Evolutionary conservation across 2,797 vertebrate species (phyloP), one percentile per base, ranked within the genome.

Genomic region (Enteromius anoplus): DNA sequence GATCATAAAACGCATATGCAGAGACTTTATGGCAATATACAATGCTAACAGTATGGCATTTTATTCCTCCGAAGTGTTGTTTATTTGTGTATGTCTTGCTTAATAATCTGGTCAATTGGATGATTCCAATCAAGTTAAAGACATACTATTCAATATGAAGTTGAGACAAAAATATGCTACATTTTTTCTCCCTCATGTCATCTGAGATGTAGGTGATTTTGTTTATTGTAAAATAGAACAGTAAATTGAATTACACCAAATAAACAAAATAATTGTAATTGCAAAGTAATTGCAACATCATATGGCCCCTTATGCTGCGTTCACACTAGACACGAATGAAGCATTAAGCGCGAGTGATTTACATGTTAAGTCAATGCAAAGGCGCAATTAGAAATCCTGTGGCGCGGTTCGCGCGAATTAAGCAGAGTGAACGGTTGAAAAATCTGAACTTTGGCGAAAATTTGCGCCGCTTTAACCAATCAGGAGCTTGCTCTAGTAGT

Each of bases 51-150:
- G 12, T 80, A 19, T 75, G 45, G 0, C 26, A 60, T 73, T 81
- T 83, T 73, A 77, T 76, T 82, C 21, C 60, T 34, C 32, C 72
- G 68, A 51, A 58, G n/a, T 10, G 60, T 51, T 51, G 65, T 49
- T 84, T 84, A 70, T 86, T 78, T 65, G 69, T 37, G 3, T 60
- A 40, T 84, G 91, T 90, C 86, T 88, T 85, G 78, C 71, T 89
- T 90, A 90, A 91, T 93, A 92, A 93, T 93, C 93, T 92, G 65
- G 87, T 90, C 88, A n/a, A n/a, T n/a, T n/a, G n/a, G n/a, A n/a
- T 90, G 81, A 42, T 92, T 92, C 88, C 89, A 89, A 91, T 90
- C 87, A 86, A 85, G 82, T 91, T 91, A 91, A 91, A 91, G 88
- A 86, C 8, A n/a, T 23, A 42, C 40, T 42, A 42, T 42, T 42